Evolutionary conservation across 2,888 invertebrate genomes (phyloP), one percentile per base, ranked within the genome.

Genomic region (Sarcophaga variegata): DNA sequence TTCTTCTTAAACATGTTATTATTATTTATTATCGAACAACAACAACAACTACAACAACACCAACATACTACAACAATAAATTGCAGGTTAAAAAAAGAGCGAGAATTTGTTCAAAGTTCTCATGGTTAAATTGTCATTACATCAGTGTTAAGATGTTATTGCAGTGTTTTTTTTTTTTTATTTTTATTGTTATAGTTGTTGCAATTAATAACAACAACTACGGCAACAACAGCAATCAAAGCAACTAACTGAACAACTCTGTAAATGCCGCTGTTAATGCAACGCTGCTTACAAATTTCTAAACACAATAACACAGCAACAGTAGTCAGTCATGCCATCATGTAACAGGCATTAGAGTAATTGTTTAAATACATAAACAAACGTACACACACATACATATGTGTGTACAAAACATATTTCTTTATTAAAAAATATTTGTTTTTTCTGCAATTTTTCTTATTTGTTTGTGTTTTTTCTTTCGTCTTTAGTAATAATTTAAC

Each of bases 121-220:
- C 79, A 67, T 79, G 25, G 59, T 66, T 79, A 37, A 37, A 37
- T 37, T 83, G 83, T 86, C 76, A 80, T 76, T 69, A 77, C 76
- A 83, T 72, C 72, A 80, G 86, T 80, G 83, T 83, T 80, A 86
- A 86, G 81, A 83, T 83, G 83, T 83, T 71, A 60, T 69, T 60
- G 63, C 69, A 69, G 37, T 37, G 37, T 37, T 37, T 1, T 20
- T 37, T 37, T 8, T 37, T 37, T 37, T 8, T 37, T 8, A 0
- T 37, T 27, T 6, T 83, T 71, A 60, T 69, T 60, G 63, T 74
- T 75, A 60, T 70, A 79, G 74, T 64, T 69, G 45, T n/a, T 63
- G 75, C n/a, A 75, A 37, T 66, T 54, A 60, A 49, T 27, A 71
- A 37, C 62, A 54, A 60, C 25, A 77, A 4, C 17, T 11, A 62